phyloP scores from a whole-genome alignment of 2,113 vertebrate genomes.

The Caracal caracal region DNA sequence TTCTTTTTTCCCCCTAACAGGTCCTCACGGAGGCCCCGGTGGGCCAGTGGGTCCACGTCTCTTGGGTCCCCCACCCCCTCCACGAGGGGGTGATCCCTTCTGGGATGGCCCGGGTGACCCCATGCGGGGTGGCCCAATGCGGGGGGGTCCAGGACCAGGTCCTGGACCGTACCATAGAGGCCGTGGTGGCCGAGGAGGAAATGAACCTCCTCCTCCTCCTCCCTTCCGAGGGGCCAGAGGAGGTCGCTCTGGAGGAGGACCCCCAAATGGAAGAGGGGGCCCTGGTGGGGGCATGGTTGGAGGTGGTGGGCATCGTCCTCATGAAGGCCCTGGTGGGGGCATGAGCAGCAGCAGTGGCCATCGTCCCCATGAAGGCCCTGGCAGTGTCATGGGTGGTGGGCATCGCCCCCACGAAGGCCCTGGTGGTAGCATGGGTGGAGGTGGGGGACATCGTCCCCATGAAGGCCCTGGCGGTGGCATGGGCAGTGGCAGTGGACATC shows the following conservation, averaged over 20 bases:
- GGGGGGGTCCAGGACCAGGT: conserved; percentile 84
- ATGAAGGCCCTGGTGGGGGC: conserved; percentile 80
- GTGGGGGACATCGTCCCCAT: conserved; percentile 65
- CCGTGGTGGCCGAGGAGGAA: conserved; percentile 90
- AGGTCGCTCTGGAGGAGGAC: conserved; percentile 85
- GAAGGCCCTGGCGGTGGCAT: conserved; percentile 72
- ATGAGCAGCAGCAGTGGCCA: conserved; percentile 79
- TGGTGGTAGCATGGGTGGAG: conserved; percentile 54
- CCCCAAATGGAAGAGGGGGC: conserved; percentile 88
- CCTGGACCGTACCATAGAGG: conserved; percentile 88
- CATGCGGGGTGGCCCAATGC: conserved; percentile 90
- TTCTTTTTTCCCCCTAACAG: conserved; percentile 48
- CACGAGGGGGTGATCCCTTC: conserved; percentile 90
- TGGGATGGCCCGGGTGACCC: conserved; percentile 91
- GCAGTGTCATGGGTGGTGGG: conserved; percentile 71
- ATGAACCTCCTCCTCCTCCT: conserved; percentile 87
- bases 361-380: conserved; percentile 74
- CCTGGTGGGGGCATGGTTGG: conserved; percentile 88
- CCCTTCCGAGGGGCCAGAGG: conserved; percentile 89
- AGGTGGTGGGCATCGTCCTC: conserved; percentile 78
- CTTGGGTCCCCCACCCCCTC: conserved; percentile 93
- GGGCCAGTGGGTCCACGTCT: conserved; percentile 89
- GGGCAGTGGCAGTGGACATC: conserved; percentile 84
- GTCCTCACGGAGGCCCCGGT: conserved; percentile 83
- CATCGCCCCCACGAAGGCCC: conserved; percentile 77